Evolutionary conservation across 2,113 vertebrate species (phyloP).

Genomic region (Tragelaphus imberbis): DNA sequence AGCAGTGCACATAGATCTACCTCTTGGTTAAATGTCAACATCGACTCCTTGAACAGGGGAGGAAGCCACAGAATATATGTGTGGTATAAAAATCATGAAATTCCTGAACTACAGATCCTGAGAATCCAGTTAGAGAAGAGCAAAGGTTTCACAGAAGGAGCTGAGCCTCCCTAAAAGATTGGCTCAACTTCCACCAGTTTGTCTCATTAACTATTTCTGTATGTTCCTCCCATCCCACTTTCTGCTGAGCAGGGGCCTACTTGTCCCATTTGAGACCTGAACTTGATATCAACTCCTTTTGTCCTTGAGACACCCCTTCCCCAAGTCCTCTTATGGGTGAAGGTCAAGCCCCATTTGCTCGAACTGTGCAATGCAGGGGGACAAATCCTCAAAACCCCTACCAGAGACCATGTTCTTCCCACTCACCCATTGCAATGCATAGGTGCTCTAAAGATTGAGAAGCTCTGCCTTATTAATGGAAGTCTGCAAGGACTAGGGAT

Average conservation of each 20-base stretch:
- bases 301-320: neutral
- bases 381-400: neutral
- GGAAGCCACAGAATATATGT: neutral
- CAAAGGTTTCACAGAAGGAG: neutral
- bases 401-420: neutral
- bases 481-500: neutral
- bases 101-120: neutral
- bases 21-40: neutral
- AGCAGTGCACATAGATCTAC: neutral
- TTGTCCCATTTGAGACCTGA: neutral
- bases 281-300: neutral
- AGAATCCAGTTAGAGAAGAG: neutral
- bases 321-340: neutral
- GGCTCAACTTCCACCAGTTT: neutral
- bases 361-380: neutral
- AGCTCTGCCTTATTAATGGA: neutral
- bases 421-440: neutral
- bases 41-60: neutral
- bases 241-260: neutral
- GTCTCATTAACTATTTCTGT: neutral
- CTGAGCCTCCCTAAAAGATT: neutral
- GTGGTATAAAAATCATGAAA: neutral
- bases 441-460: neutral
- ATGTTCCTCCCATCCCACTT: neutral
- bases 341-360: neutral